These are phyloP conservation scores for Catharus fuscescens DNA, from an alignment of 2,113 vertebrate genomes.

Conservation along the genomic window DNA sequence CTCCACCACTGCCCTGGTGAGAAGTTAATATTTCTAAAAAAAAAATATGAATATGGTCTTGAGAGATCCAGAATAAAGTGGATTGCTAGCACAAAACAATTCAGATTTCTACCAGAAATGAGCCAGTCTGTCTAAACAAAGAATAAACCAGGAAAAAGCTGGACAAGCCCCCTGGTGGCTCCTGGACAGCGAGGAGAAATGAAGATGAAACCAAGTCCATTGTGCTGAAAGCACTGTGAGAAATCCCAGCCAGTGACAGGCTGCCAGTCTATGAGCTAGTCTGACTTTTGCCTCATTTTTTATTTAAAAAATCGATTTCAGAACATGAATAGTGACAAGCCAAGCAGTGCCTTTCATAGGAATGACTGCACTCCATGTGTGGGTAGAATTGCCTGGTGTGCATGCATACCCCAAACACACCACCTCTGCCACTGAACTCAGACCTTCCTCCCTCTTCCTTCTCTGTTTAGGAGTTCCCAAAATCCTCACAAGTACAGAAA, in stretches of 20 bases:
- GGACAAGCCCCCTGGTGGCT: neutral
- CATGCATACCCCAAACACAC: neutral
- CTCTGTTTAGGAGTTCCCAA: neutral
- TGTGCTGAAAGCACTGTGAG: neutral
- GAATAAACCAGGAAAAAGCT: neutral
- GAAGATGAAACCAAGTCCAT: neutral
- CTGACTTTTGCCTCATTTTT: slow-evolving; percentile 29
- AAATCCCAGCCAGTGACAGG: neutral
- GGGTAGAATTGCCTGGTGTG: neutral
- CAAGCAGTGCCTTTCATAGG: neutral
- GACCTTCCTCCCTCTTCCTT: neutral
- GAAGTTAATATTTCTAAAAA: neutral
- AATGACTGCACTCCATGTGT: neutral
- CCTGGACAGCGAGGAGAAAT: neutral
- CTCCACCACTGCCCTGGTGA: neutral
- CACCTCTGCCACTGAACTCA: neutral
- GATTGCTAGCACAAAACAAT: neutral
- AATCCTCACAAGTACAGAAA: neutral
- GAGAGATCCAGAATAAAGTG: neutral
- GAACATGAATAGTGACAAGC: neutral
- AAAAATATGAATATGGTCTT: neutral
- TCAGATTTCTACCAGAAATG: neutral
- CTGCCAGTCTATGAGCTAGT: neutral
- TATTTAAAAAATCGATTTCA: slow-evolving; percentile 15
- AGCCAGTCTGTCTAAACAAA: neutral